Conservation (phyloP, 2,113 vertebrate species). For the Hyperoodon ampullatus region DNA sequence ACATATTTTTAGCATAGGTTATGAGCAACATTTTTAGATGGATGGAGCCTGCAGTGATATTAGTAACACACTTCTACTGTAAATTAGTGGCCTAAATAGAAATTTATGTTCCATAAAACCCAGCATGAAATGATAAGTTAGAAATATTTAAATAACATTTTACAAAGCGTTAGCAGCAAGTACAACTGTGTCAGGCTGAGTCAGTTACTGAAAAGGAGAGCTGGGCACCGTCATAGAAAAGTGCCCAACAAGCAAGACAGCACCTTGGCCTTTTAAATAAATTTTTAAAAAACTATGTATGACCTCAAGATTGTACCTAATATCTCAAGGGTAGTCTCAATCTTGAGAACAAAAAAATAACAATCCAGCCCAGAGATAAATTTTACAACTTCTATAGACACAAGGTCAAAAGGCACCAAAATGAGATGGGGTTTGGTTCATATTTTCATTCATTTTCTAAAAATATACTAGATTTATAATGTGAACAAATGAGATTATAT, state of each 20-base stretch:
- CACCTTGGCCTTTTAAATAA: not conserved
- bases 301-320: not conserved
- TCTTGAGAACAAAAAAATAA: constrained; percentile 24
- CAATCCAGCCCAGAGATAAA: not conserved
- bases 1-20: constrained; percentile 78
- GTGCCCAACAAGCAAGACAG: not conserved
- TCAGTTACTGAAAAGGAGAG: constrained; percentile 34
- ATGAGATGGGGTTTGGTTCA: not conserved
- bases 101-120: constrained; percentile 82
- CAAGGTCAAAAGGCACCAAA: not conserved
- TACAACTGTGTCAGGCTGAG: constrained; percentile 60
- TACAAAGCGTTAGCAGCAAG: constrained; percentile 71
- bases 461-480: not conserved
- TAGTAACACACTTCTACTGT: constrained; percentile 79
- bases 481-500: not conserved
- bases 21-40: constrained; percentile 82
- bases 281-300: not conserved
- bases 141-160: constrained; percentile 82
- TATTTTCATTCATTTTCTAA: constrained; percentile 56
- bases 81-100: constrained; percentile 81
- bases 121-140: constrained; percentile 79
- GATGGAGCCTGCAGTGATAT: constrained; percentile 78
- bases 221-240: not conserved
- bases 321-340: not conserved
- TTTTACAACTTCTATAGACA: not conserved